Base-by-base conservation (phyloP, 2,888 invertebrate species). In the Agrenia bidenticulata region DNA sequence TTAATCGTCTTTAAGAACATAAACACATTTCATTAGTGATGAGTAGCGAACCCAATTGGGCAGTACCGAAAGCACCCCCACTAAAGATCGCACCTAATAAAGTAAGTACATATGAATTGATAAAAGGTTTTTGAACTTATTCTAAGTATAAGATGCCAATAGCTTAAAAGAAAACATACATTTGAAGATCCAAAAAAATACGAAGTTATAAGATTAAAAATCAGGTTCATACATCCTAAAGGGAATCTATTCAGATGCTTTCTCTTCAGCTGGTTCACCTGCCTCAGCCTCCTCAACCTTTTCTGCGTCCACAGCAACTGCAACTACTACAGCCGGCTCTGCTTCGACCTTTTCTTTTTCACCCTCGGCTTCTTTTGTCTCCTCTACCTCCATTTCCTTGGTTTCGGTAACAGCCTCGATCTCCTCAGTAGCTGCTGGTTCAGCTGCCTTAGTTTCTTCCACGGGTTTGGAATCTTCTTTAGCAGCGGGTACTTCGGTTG, bases 311-410 rank as follows among this genome's bases (percentile, higher is more conserved):
- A 4, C 23, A 5, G 21, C 21, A 15, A 19, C 51, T 19, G 21
- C 21, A 15, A 19, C 51, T 21, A 7, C 51, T 24, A 19, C 24
- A 7, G 24, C 27, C 2, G 55, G 37, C 7, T 55, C 32, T 2
- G n/a, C 37, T 27, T 55, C 55, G 27, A n/a, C 55, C 37, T 26
- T 55, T 26, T 55, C 55, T 7, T n/a, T 23, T 24, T 17, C 26
- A 51, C 4, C 51, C 24, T 51, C 51, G 21, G 37, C 24, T 55
- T 27, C 55, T 55, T 55, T 24, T 37, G 17, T 55, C 32, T 55
- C 24, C 37, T 55, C 55, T 2, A 13, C 55, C 4, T n/a, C 37
- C 26, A 23, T 55, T 15, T 27, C 37, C 11, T 27, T 19, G 2
- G 55, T 9, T 15, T 26, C 55, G 15, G 24, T 15, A 7, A 19